phyloP scores from a whole-genome alignment of 1,140 invertebrate genomes.

The Hylaeus volcanicus region DNA sequence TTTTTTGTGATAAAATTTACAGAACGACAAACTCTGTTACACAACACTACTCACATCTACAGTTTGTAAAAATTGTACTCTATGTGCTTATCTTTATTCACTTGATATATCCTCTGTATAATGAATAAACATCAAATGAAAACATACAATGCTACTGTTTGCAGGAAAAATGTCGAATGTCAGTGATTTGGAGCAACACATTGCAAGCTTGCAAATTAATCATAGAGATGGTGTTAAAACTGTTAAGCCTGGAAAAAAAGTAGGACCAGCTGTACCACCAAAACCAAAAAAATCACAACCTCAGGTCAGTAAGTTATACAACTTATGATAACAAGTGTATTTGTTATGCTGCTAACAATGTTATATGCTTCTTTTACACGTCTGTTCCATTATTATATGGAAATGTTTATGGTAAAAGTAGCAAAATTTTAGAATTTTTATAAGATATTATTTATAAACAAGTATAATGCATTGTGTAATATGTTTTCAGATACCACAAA shows the following conservation, averaged over 20 bases:
- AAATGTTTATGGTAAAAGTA: slow-evolving; percentile 51
- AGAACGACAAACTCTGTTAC: background rate
- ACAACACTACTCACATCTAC: background rate
- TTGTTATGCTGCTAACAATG: slow-evolving; percentile 39
- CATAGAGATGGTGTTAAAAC: slow-evolving; percentile 67
- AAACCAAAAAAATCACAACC: slow-evolving; percentile 88
- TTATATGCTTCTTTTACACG: slow-evolving; percentile 27
- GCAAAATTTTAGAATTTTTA: background rate
- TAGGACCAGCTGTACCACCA: slow-evolving; percentile 89
- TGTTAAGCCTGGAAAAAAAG: slow-evolving; percentile 82
- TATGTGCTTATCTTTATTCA: background rate
- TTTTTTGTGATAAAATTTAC: slow-evolving; percentile 15
- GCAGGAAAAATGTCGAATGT: slow-evolving; percentile 71
- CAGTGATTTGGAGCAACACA: slow-evolving; percentile 79
- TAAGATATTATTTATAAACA: background rate
- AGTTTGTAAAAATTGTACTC: background rate
- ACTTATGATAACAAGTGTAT: background rate
- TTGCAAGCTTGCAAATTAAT: slow-evolving; percentile 78
- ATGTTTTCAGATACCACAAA: slow-evolving; percentile 80
- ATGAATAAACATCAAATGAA: background rate
- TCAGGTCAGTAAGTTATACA: slow-evolving; percentile 82
- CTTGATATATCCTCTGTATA: background rate
- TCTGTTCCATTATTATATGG: slow-evolving; percentile 36
- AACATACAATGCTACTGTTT: slow-evolving; percentile 17
- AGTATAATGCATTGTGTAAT: background rate